Evolutionary conservation across 2,888 invertebrate species (phyloP).

Genomic region (Philereme transversata): DNA sequence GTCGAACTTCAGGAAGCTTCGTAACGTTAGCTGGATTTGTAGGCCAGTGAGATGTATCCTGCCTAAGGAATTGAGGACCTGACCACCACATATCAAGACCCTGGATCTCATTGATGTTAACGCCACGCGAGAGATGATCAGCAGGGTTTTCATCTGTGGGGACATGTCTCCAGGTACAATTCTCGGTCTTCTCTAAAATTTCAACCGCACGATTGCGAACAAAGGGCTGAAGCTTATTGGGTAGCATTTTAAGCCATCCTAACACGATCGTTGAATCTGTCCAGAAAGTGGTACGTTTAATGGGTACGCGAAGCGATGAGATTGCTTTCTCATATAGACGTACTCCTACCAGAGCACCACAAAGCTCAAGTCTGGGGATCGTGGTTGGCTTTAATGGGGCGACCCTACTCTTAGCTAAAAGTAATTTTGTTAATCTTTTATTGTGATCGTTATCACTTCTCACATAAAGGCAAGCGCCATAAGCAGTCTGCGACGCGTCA

Average conservation of each 20-base stretch:
- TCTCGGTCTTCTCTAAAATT: conserved; percentile 38
- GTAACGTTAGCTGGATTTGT: neutral
- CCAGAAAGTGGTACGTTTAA: conserved; percentile 37
- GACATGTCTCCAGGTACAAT: conserved; percentile 37
- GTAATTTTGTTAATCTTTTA: conserved; percentile 26
- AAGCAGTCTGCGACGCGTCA: conserved; percentile 44
- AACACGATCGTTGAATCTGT: conserved; percentile 45
- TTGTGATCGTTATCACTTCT: conserved; percentile 27
- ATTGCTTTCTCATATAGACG: conserved; percentile 40
- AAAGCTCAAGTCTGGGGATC: conserved; percentile 47
- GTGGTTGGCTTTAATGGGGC: conserved; percentile 42
- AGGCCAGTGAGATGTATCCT: conserved; percentile 16
- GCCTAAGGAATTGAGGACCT: conserved; percentile 4
- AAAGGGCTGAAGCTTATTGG: conserved; percentile 41
- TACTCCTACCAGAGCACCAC: conserved; percentile 42
- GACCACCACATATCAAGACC: conserved; percentile 10
- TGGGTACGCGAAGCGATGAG: conserved; percentile 27
- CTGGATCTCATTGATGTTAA: conserved; percentile 5
- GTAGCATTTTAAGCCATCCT: conserved; percentile 42
- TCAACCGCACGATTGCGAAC: conserved; percentile 43
- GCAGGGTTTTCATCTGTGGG: conserved; percentile 21
- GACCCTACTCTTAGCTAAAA: conserved; percentile 41
- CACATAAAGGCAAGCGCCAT: conserved; percentile 43
- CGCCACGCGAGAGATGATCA: conserved; percentile 16
- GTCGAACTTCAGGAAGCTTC: conserved; percentile 5